Base-by-base conservation (phyloP, 2,113 vertebrate species). In the Notechis scutatus region DNA sequence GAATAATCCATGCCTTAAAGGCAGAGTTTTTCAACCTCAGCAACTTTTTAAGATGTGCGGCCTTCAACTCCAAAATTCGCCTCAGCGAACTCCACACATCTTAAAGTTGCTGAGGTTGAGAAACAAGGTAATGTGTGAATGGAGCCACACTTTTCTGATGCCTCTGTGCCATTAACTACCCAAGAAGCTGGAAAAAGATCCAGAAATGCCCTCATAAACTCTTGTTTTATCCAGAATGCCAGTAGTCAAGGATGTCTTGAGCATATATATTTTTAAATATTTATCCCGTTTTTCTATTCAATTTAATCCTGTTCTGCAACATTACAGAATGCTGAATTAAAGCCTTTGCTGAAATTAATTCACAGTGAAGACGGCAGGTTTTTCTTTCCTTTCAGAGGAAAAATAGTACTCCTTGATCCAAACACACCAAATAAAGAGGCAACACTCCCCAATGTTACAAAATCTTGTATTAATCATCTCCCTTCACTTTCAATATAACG, bases 391-490 rank as follows among this genome's bases (percentile, higher is more conserved):
- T 87, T 87, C 3, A 18, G 14, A 56, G 20, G 20, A 56, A 64
- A 59, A 2, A 57, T 2, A 7, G 1, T 55, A 87, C 21, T 26
- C n/a, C 59, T 92, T 55, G 29, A 56, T 3, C 50, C 39, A 42
- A 45, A 81, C 85, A 39, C 24, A 29, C 47, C 91, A 96, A 96
- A 97, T 59, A 96, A 97, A 94, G 94, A 97, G 96, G 89, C 95
- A 1, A 96, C 95, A 98, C 97, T 97, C 97, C 92, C 97, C 97
- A 93, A 96, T 98, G 98, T 98, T 98, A 98, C 98, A 98, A 98
- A 98, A 98, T 96, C 96, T 98, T 98, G 98, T 98, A 98, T 98
- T 98, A 98, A 98, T 98, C 98, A 97, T 98, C 98, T 98, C 97
- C 98, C 97, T 98, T 98, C 97, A 97, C 97, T 98, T 97, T 97